These are phyloP conservation scores for Callyntrura guangdongensis DNA, from an alignment of 2,888 invertebrate genomes.

Conservation along the genomic window DNA sequence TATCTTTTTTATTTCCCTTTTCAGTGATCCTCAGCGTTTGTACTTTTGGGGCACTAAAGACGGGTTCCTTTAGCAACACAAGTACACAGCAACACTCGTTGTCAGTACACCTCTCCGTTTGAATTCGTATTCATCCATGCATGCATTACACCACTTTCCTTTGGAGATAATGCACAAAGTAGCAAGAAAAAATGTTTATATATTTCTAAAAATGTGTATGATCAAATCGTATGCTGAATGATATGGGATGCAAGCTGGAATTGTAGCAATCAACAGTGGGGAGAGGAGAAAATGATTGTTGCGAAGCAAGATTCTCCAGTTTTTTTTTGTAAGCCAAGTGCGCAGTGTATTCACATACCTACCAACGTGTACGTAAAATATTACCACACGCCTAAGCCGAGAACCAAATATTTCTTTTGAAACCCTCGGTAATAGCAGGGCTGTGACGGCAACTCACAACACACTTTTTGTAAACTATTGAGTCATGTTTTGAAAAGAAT, in stretches of 20 bases:
- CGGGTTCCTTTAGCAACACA: no score
- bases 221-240: no score
- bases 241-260: background rate
- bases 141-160: constrained; percentile 49
- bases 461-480: background rate
- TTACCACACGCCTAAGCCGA: no score
- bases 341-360: background rate
- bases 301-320: constrained; percentile 47
- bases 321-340: background rate
- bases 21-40: background rate
- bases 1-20: background rate
- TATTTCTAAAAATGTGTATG: no score
- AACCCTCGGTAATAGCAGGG: no score
- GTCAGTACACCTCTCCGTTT: background rate
- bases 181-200: constrained; percentile 8
- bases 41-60: no score
- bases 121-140: constrained; percentile 40
- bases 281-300: background rate
- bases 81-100: background rate
- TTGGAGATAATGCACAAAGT: background rate
- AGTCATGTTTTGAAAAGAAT: background rate
- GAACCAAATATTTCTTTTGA: no score
- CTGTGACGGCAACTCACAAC: background rate
- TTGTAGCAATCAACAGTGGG: background rate
- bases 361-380: background rate